Evolutionary conservation across 2,113 vertebrate genomes (phyloP).

Genomic region (Sander vitreus): DNA sequence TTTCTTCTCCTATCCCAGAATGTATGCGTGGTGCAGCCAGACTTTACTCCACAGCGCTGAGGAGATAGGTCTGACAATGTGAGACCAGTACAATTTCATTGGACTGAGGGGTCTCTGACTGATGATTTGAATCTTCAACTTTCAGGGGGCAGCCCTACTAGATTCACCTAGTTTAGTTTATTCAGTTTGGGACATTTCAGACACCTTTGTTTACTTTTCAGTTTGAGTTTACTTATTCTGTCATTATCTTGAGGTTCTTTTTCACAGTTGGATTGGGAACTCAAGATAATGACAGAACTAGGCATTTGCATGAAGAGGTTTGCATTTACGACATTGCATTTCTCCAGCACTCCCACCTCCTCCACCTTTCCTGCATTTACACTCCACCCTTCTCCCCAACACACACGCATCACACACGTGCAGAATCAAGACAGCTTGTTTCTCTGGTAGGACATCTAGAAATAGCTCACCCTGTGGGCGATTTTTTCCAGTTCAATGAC

Average conservation of each 20-base stretch:
- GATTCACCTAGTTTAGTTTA: not conserved
- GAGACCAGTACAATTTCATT: too few species aligned
- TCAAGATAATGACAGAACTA: too few species aligned
- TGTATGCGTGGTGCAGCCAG: too few species aligned
- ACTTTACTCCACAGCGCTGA: too few species aligned
- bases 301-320: not conserved
- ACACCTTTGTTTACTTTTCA: not conserved
- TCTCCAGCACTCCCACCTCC: not conserved
- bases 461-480: slow-evolving; percentile 57
- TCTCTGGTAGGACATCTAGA: slow-evolving; percentile 32
- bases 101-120: too few species aligned
- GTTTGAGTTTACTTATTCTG: not conserved
- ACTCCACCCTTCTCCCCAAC: not conserved
- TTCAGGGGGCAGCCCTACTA: too few species aligned
- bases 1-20: too few species aligned
- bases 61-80: too few species aligned
- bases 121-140: too few species aligned
- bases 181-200: not conserved
- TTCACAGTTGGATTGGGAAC: too few species aligned
- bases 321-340: not conserved
- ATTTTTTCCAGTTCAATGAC: slow-evolving; percentile 52
- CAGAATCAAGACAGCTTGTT: slow-evolving; percentile 19
- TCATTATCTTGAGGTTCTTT: not conserved
- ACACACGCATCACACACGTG: slow-evolving; percentile 1
- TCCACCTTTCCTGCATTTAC: not conserved